Percentiles rank a stretch among this genome's conserved stretches.
phyloP scores from a whole-genome alignment of 2,113 vertebrate species.

The Chamaea fasciata region DNA sequence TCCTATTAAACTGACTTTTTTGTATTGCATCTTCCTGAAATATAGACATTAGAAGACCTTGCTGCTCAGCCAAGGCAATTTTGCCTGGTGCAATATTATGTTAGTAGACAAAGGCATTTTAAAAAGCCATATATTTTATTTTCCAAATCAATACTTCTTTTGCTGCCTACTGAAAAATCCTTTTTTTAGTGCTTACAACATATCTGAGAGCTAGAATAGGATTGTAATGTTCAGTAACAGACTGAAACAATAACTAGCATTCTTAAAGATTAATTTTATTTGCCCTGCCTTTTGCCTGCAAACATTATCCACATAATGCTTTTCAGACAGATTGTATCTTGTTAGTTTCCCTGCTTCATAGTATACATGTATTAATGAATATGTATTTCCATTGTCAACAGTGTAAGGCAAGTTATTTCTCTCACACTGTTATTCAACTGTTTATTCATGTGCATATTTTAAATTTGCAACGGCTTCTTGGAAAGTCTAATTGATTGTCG shows the following conservation, averaged over 20 bases:
- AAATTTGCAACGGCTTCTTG: conserved; percentile 58
- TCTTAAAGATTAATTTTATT: conserved; percentile 48
- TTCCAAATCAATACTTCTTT: conserved; percentile 64
- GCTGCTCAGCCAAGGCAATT: conserved; percentile 13
- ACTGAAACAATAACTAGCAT: conserved; percentile 49
- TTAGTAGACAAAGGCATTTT: conserved; percentile 58
- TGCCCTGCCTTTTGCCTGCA: conserved; percentile 48
- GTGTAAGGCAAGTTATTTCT: conserved; percentile 54
- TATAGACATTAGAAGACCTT: conserved; percentile 45
- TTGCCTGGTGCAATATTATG: conserved; percentile 35
- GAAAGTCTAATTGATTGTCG: conserved; percentile 46
- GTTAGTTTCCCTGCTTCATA: conserved; percentile 42
- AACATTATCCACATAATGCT: neutral
- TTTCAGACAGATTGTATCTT: conserved; percentile 31
- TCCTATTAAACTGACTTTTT: neutral
- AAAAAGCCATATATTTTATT: conserved; percentile 53
- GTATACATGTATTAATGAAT: conserved; percentile 32
- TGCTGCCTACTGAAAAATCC: conserved; percentile 37
- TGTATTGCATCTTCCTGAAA: conserved; percentile 44
- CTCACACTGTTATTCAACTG: neutral
- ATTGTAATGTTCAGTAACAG: conserved; percentile 46
- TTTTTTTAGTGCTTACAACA: conserved; percentile 30
- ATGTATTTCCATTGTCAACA: conserved; percentile 1
- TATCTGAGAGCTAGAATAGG: conserved; percentile 38
- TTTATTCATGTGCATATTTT: conserved; percentile 57